Conservation (phyloP, 2,113 vertebrate species). For the Brachirus orientalis region DNA sequence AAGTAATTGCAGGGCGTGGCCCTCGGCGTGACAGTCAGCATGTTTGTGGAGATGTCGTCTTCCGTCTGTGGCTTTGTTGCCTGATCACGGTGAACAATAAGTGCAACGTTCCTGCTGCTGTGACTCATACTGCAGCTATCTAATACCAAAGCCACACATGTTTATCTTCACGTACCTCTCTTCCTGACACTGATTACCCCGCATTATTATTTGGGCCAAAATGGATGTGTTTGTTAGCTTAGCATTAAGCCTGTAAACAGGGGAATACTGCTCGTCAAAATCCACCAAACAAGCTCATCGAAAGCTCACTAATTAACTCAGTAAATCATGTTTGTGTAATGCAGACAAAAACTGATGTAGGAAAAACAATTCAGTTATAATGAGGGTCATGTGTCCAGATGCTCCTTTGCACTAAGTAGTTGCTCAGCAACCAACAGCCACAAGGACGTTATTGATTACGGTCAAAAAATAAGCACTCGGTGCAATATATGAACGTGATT, state of each 20-base stretch:
- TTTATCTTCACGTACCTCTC: slow-evolving; percentile 17
- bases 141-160: slow-evolving; percentile 31
- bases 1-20: slow-evolving; percentile 17
- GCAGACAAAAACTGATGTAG: background rate
- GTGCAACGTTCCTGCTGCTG: no score
- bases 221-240: background rate
- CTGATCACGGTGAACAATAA: slow-evolving; percentile 22
- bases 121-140: slow-evolving; percentile 19
- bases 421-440: background rate
- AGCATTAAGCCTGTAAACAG: background rate
- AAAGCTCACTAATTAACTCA: background rate
- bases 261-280: background rate
- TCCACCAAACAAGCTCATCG: background rate
- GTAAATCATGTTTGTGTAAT: background rate
- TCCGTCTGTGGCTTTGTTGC: slow-evolving; percentile 21
- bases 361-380: background rate
- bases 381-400: background rate
- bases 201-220: slow-evolving; percentile 1
- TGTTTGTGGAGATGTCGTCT: slow-evolving; percentile 33
- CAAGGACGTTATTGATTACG: background rate
- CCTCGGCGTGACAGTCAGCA: slow-evolving; percentile 31
- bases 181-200: slow-evolving; percentile 21
- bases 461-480: background rate
- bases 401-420: background rate
- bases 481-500: background rate